Conservation (phyloP, 64 coral and sea anemone genomes). For the Montipora foliosa region DNA sequence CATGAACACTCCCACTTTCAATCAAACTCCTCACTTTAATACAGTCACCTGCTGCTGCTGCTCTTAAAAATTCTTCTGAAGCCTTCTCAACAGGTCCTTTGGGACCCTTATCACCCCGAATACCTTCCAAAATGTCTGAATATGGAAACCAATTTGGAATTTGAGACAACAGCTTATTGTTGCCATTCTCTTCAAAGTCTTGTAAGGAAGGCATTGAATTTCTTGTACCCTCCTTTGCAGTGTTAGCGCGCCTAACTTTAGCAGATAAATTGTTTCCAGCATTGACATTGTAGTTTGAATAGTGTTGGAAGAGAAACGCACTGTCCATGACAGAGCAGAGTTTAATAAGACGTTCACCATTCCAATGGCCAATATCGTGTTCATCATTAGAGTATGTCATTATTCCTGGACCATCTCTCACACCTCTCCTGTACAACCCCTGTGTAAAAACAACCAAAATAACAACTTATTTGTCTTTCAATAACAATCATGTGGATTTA, state of each 20-base stretch:
- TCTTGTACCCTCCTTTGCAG: constrained; percentile 67
- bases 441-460: constrained; percentile 21
- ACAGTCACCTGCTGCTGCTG: constrained; percentile 80
- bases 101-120: constrained; percentile 64
- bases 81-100: constrained; percentile 80
- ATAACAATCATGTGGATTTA: too few relatives aligned
- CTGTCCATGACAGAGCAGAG: constrained; percentile 98
- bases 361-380: constrained; percentile 93
- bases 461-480: neutral
- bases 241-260: constrained; percentile 83
- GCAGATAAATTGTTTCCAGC: constrained; percentile 85
- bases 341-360: constrained; percentile 85
- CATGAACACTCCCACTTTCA: constrained; percentile 83
- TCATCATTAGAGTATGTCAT: constrained; percentile 73
- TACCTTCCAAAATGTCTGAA: constrained; percentile 87
- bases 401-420: constrained; percentile 88
- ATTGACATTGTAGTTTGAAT: constrained; percentile 95
- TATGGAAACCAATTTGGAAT: constrained; percentile 85
- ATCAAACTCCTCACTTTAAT: constrained; percentile 72
- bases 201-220: constrained; percentile 55
- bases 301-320: constrained; percentile 97
- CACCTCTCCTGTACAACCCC: constrained; percentile 85
- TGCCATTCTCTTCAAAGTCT: constrained; percentile 42
- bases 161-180: constrained; percentile 45
- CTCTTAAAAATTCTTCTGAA: constrained; percentile 77